Conservation (phyloP, 2,888 invertebrate species). For the Catocala sponsa region DNA sequence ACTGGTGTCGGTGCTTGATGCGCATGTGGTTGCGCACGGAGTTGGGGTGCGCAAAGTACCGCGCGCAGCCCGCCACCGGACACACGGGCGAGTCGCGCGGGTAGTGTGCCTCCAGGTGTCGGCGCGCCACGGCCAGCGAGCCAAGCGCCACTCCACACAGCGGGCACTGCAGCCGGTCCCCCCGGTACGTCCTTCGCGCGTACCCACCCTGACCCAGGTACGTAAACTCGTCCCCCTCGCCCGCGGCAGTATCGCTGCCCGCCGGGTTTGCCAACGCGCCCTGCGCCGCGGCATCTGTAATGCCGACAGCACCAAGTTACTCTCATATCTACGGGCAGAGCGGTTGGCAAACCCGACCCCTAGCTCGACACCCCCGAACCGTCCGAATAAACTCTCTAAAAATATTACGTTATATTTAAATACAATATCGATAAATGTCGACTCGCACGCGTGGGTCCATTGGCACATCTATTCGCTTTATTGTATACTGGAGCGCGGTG, state of each 20-base stretch:
- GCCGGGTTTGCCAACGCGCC: slow-evolving; percentile 64
- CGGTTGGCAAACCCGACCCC: slow-evolving; percentile 75
- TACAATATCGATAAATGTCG: slow-evolving; percentile 55
- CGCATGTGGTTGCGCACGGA: slow-evolving; percentile 96
- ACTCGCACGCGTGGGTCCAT: slow-evolving; percentile 53
- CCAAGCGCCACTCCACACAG: slow-evolving; percentile 91
- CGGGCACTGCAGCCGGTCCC: slow-evolving; percentile 88
- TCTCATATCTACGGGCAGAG: slow-evolving; percentile 47
- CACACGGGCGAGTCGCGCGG: slow-evolving; percentile 94
- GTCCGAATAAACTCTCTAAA: slow-evolving; percentile 73
- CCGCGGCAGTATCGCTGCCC: slow-evolving; percentile 56
- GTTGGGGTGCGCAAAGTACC: slow-evolving; percentile 94
- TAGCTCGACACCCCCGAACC: slow-evolving; percentile 48
- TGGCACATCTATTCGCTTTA: slow-evolving; percentile 55
- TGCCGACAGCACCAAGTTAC: slow-evolving; percentile 85
- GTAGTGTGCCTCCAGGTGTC: slow-evolving; percentile 94
- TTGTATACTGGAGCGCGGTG: not conserved
- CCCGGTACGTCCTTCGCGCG: slow-evolving; percentile 31
- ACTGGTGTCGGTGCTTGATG: slow-evolving; percentile 93
- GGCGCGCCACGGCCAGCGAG: slow-evolving; percentile 90
- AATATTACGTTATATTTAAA: slow-evolving; percentile 62
- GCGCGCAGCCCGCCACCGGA: slow-evolving; percentile 92
- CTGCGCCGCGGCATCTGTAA: slow-evolving; percentile 87
- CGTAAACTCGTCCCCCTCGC: slow-evolving; percentile 54
- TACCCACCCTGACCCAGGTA: slow-evolving; percentile 52